A percentile compares a stretch with the other conserved stretches of the same genome.
Evolutionary conservation across 2,113 vertebrate genomes (phyloP).

Genomic region (Sylvilagus bachmani): DNA sequence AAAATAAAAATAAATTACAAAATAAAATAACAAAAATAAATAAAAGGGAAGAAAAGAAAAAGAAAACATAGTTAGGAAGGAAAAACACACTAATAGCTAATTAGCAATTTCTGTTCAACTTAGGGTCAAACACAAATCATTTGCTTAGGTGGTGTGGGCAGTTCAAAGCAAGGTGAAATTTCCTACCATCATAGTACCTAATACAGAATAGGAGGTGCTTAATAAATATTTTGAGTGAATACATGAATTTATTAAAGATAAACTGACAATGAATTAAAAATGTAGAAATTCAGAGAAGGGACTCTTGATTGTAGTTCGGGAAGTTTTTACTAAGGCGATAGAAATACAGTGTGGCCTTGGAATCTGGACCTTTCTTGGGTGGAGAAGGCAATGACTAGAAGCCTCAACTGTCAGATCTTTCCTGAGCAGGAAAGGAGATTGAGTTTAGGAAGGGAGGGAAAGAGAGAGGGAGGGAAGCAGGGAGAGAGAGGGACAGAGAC

Average conservation of each 20-base stretch:
- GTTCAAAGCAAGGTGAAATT: background rate
- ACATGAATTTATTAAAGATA: slow-evolving; percentile 5
- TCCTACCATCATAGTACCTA: slow-evolving; percentile 1
- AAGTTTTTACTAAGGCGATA: background rate
- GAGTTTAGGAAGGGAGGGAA: background rate
- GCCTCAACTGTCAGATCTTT: background rate
- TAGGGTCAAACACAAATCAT: background rate
- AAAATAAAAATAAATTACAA: no score
- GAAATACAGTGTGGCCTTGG: slow-evolving; percentile 25
- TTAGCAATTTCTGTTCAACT: background rate
- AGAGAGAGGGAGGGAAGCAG: background rate
- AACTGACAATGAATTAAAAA: slow-evolving; percentile 39
- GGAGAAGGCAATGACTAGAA: slow-evolving; percentile 19
- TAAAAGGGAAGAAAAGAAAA: background rate
- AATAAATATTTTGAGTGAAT: slow-evolving; percentile 40
- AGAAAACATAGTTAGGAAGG: slow-evolving; percentile 10
- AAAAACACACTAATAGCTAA: slow-evolving; percentile 30
- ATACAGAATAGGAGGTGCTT: background rate
- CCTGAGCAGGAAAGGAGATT: background rate
- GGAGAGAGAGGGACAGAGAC: background rate
- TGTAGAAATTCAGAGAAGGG: slow-evolving; percentile 32
- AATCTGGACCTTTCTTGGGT: slow-evolving; percentile 20
- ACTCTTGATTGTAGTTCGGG: background rate
- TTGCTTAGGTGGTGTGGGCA: background rate
- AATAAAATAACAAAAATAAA: no score